Base-by-base conservation (phyloP, 2,113 vertebrate genomes). In the Trematomus loennbergii region DNA sequence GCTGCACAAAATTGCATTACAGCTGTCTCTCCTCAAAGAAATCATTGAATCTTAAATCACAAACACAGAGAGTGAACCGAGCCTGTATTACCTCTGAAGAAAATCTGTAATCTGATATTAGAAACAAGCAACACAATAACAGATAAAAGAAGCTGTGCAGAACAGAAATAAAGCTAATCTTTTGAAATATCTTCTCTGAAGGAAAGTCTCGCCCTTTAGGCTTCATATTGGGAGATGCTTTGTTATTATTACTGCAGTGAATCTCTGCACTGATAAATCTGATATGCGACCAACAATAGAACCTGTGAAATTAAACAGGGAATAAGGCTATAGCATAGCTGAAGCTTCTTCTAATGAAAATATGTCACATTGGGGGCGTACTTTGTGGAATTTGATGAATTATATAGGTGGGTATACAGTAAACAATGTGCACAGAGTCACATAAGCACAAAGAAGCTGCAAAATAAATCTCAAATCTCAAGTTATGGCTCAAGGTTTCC, bases 81-180 rank as follows among this genome's bases (percentile, higher is more conserved):
- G 29, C 16, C 20, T 16, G 46, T 7, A 46, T 71, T 49, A 73
- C 40, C 29, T 58, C 71, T 64, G 50, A 17, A 71, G 72, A 66
- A 29, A 70, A 25, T 33, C 36, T 82, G 49, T 67, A 77, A 84
- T 79, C 75, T 87, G 49, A 84, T 84, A 71, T 82, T 54, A 78
- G 64, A 74, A 15, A 52, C 59, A 33, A 22, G 61, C 20, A 64
- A 49, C 61, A 77, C 75, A 82, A 55, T 73, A 74, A 69, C 16
- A 82, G 66, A 72, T 84, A 83, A 77, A 80, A 40, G 36, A 78
- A 83, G 20, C 17, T 66, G 33, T 72, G 62, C 59, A 43, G 60
- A 82, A 60, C 74, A 57, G 62, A 83, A 85, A 62, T 72, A 9
- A 53, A 86, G n/a, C 45, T 69, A 63, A 86, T 88, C 50, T 82